Conservation (phyloP, 2,797 vertebrate species). For the Esox masquinongy region DNA sequence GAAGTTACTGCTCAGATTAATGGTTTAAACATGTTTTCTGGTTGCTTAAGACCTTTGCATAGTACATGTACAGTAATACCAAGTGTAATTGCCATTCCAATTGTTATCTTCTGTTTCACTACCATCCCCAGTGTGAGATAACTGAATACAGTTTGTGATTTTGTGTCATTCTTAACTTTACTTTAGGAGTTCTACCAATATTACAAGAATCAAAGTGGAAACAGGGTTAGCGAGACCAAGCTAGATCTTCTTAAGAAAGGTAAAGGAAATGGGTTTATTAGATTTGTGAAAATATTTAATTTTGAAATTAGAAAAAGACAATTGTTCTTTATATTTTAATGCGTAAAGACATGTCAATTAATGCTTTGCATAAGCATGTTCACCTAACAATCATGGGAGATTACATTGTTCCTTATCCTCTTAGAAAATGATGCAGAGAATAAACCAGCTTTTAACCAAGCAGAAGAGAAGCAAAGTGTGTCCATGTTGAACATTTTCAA, state of each 20-base stretch:
- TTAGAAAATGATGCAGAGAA: not conserved
- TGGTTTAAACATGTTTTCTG: too few relatives aligned
- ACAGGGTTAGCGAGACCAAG: not conserved
- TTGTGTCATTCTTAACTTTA: not conserved
- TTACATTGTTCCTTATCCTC: not conserved
- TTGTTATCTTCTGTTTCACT: not conserved
- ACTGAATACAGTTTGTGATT: not conserved
- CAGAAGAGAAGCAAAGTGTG: not conserved
- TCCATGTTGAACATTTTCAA: constrained; percentile 11
- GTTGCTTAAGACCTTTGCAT: too few relatives aligned
- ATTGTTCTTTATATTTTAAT: not conserved
- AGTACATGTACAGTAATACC: too few relatives aligned
- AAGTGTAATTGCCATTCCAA: not conserved
- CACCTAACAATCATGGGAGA: not conserved
- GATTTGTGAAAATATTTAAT: constrained; percentile 5
- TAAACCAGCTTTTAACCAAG: not conserved
- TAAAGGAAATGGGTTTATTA: not conserved
- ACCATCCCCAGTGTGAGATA: not conserved
- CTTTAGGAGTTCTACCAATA: constrained; percentile 13
- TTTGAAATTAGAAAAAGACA: not conserved
- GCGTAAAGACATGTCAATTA: not conserved
- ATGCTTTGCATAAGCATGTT: not conserved
- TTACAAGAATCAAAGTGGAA: constrained; percentile 1
- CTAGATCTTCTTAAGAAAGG: constrained; percentile 8
- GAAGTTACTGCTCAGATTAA: too few relatives aligned